Percentiles rank a stretch among this genome's conserved stretches.
phyloP scores from a whole-genome alignment of 2,888 invertebrate species.

The Pyrgus malvae region DNA sequence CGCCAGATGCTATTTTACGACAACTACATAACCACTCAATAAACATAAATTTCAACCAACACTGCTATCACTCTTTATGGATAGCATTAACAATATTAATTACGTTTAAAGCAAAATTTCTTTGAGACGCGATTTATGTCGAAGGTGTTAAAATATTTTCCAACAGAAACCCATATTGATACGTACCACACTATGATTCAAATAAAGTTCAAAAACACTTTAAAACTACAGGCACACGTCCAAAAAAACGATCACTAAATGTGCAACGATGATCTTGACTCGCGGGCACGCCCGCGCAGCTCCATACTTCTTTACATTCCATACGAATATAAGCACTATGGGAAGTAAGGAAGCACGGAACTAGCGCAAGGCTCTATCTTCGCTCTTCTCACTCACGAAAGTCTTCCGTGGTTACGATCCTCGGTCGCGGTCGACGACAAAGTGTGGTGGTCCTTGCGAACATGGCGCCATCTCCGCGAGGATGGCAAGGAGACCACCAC shows the following conservation, averaged over 20 bases:
- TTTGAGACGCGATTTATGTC: too few species aligned
- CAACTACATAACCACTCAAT: conserved; percentile 57
- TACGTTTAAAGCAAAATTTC: too few species aligned
- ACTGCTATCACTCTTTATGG: neutral
- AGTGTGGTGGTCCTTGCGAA: conserved; percentile 25
- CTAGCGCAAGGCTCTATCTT: conserved; percentile 83
- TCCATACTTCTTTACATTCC: conserved; percentile 99
- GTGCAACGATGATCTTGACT: conserved; percentile 48
- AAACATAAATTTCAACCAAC: conserved; percentile 40
- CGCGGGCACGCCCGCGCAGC: conserved; percentile 81
- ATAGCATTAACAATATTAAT: neutral
- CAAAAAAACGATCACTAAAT: conserved; percentile 49
- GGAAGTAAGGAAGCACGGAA: conserved; percentile 98
- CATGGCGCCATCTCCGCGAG: conserved; percentile 53
- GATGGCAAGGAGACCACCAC: conserved; percentile 43
- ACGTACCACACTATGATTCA: conserved; percentile 35
- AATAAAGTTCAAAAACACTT: conserved; percentile 38
- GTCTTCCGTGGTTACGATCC: conserved; percentile 36
- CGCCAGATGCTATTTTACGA: conserved; percentile 78
- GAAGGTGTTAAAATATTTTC: neutral
- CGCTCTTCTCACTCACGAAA: conserved; percentile 45
- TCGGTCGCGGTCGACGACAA: conserved; percentile 28
- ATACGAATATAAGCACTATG: conserved; percentile 92
- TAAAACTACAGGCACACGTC: conserved; percentile 40
- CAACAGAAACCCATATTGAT: neutral